Conservation (phyloP, 1,140 invertebrate species). For the Steinernema feltiae region DNA sequence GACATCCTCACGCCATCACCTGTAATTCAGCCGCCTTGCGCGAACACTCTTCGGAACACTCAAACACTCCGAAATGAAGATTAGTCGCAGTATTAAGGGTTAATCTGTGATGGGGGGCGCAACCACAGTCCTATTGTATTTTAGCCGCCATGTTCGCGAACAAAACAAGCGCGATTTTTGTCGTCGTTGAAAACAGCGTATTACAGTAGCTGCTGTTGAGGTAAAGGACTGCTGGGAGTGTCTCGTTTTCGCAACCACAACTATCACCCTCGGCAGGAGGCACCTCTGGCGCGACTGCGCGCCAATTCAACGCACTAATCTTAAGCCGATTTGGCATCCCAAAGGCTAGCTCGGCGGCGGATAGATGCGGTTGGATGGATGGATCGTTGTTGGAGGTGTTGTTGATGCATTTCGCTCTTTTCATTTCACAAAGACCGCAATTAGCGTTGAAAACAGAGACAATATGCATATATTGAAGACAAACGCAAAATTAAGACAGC, state of each 20-base stretch:
- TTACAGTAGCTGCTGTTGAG: neutral
- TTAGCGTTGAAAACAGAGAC: neutral
- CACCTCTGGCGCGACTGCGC: neutral
- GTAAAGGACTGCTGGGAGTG: too few relatives aligned
- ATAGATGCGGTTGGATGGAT: too few relatives aligned
- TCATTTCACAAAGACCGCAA: neutral
- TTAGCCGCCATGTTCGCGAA: neutral
- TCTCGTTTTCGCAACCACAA: too few relatives aligned
- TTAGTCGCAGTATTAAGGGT: slow-evolving; percentile 12
- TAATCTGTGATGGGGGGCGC: neutral
- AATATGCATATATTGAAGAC: too few relatives aligned
- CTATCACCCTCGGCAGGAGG: too few relatives aligned
- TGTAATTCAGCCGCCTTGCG: too few relatives aligned
- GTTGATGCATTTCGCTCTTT: neutral
- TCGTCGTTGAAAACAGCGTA: neutral
- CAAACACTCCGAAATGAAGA: neutral
- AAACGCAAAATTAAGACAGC: neutral
- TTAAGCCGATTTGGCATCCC: slow-evolving; percentile 8
- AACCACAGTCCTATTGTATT: neutral
- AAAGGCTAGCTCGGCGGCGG: too few relatives aligned
- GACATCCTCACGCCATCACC: too few relatives aligned
- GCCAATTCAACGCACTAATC: neutral
- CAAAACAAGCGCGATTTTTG: neutral
- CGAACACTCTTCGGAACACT: neutral
- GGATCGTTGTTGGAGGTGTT: neutral